Evolutionary conservation across 2,888 invertebrate genomes (phyloP), one percentile per base, ranked within the genome.

Genomic region (Galeruca laticollis): DNA sequence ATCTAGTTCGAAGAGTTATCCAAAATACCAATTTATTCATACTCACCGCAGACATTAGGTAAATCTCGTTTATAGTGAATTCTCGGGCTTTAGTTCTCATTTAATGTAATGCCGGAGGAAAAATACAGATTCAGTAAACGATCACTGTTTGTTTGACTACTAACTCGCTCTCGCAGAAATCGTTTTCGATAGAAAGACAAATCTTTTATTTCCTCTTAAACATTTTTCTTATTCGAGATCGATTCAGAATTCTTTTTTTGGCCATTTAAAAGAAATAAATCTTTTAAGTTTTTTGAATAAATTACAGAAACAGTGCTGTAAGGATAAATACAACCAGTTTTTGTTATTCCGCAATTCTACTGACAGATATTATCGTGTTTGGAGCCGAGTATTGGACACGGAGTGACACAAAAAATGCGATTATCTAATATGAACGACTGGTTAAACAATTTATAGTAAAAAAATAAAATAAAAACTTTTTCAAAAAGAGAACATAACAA

Each of bases 71-170:
- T 62, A 49, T 37, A 49, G 62, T 49, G 52, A 61, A 40, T 59
- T 59, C 40, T 20, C 40, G 20, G 26, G 40, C 59, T 43, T 59
- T 61, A 33, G 33, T 33, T 33, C 52, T 10, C 51, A 62, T 33
- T 61, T 61, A 62, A 49, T 61, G 20, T 31, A 9, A 31, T n/a
- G 15, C 31, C 9, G 5, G 26, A 21, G 31, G 60, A 21, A 33
- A 33, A 60, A 61, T 51, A 61, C 61, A 62, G 62, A 62, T 52
- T 49, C 35, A 37, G 37, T 35, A 62, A 52, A 52, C 52, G 52
- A 62, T 62, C 52, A 15, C 26, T 52, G 62, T 62, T 56, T 62
- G 62, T 62, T 62, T 62, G 52, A 62, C 52, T 62, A 62, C 62
- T 33, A 62, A 62, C 52, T 52, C 62, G 51, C 11, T 33, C 33